These are phyloP conservation scores for Premnoplex brunnescens DNA, from an alignment of 2,797 vertebrate genomes.

Conservation along the genomic window DNA sequence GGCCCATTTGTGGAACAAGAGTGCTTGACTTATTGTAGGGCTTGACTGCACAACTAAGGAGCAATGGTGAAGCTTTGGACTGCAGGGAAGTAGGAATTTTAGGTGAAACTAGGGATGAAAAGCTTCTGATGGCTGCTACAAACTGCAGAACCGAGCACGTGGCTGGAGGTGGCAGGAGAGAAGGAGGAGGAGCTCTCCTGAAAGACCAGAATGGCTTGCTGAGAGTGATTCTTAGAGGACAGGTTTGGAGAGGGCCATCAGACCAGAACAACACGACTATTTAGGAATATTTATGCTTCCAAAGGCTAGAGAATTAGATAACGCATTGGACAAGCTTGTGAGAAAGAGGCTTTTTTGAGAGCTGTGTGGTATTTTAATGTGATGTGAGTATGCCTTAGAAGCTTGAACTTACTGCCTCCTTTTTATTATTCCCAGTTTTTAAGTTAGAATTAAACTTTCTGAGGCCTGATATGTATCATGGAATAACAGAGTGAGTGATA, in stretches of 20 bases:
- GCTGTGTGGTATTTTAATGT: neutral
- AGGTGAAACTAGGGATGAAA: neutral
- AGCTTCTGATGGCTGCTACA: neutral
- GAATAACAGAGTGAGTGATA: neutral
- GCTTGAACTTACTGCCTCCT: neutral
- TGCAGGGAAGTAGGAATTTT: neutral
- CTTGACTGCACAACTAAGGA: neutral
- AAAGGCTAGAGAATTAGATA: neutral
- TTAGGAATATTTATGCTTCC: neutral
- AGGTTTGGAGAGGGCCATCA: neutral
- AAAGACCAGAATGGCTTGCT: neutral
- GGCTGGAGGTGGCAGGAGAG: neutral
- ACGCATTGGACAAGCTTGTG: neutral
- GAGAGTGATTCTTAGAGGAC: neutral
- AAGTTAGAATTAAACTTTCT: neutral
- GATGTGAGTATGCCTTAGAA: neutral
- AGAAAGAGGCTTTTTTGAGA: neutral
- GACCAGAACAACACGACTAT: rapidly evolving
- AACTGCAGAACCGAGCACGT: rapidly evolving
- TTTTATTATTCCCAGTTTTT: neutral
- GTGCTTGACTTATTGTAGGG: neutral
- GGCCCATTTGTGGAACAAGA: neutral
- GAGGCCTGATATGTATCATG: neutral
- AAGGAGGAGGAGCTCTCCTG: neutral
- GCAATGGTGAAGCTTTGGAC: neutral